These are phyloP conservation scores for Neosalanx taihuensis DNA, from an alignment of 2,797 vertebrate genomes.

Conservation along the genomic window DNA sequence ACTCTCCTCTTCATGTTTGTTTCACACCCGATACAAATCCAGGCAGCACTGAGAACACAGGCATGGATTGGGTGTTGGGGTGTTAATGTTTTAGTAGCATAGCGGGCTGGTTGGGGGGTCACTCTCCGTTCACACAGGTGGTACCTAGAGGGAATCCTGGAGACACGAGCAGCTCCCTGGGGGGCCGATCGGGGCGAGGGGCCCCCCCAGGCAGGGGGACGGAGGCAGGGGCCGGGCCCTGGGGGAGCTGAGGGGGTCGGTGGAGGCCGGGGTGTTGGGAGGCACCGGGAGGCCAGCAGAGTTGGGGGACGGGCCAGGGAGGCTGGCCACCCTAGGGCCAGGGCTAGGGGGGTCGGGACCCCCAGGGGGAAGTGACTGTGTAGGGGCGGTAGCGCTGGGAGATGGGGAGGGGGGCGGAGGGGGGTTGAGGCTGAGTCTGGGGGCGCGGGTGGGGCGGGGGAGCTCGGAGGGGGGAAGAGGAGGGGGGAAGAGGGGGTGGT, in stretches of 20 bases:
- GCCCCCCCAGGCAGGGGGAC: constrained; percentile 66
- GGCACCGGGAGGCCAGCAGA: constrained; percentile 55
- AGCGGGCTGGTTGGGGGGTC: constrained; percentile 29
- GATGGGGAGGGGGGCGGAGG: constrained; percentile 74
- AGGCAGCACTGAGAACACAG: too few species aligned
- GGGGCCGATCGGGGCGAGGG: constrained; percentile 73
- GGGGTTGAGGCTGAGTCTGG: constrained; percentile 61
- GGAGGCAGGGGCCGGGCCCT: constrained; percentile 61
- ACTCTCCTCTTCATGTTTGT: too few species aligned
- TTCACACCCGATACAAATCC: too few species aligned
- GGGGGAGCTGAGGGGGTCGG: constrained; percentile 63
- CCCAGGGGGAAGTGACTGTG: constrained; percentile 76
- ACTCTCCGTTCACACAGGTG: constrained; percentile 56
- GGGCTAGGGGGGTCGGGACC: constrained; percentile 61
- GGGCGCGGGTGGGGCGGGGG: constrained; percentile 57
- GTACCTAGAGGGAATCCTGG: constrained; percentile 91
- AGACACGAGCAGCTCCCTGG: constrained; percentile 74
- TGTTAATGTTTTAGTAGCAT: constrained; percentile 43
- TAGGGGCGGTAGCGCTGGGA: constrained; percentile 90
- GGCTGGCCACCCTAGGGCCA: constrained; percentile 56
- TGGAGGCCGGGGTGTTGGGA: constrained; percentile 63
- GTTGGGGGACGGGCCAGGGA: constrained; percentile 53
- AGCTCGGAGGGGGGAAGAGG: constrained; percentile 65
- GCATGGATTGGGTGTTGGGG: constrained; percentile 4
- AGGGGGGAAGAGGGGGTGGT: constrained; percentile 59